phyloP scores from a whole-genome alignment of 2,888 invertebrate genomes.

The Perizoma flavofasciatum region DNA sequence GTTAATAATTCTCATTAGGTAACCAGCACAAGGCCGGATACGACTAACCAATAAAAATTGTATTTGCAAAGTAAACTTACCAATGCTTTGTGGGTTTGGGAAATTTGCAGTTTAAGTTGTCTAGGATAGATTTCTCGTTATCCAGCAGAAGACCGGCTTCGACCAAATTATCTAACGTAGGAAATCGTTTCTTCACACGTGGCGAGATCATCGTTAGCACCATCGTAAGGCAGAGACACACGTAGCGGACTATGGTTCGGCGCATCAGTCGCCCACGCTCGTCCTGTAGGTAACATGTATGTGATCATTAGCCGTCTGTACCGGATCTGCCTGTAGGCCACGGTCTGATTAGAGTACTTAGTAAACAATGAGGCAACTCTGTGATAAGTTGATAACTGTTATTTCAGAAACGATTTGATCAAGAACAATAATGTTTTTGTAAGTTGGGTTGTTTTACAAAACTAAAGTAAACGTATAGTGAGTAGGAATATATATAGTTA shows the following conservation, averaged over 20 bases:
- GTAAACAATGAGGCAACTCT: slow-evolving; percentile 14
- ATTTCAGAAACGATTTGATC: no score
- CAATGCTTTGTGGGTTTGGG: slow-evolving; percentile 95
- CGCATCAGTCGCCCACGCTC: slow-evolving; percentile 92
- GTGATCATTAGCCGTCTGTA: slow-evolving; percentile 15
- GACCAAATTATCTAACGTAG: slow-evolving; percentile 91
- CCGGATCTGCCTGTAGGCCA: slow-evolving; percentile 23
- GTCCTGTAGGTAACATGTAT: slow-evolving; percentile 77
- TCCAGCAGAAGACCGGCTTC: slow-evolving; percentile 92
- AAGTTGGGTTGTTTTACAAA: no score
- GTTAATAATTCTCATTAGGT: no score
- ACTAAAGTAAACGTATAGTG: no score
- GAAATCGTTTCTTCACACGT: slow-evolving; percentile 94
- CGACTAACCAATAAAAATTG: no score
- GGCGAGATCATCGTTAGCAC: slow-evolving; percentile 94
- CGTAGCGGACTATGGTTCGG: slow-evolving; percentile 92
- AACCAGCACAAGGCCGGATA: no score
- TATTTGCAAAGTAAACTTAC: slow-evolving; percentile 49
- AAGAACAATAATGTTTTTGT: no score
- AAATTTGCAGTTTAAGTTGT: slow-evolving; percentile 90
- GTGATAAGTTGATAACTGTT: no score
- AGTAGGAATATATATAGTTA: no score
- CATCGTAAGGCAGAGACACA: slow-evolving; percentile 94
- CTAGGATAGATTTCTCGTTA: slow-evolving; percentile 91
- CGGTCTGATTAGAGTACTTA: slow-evolving; percentile 27